These are phyloP conservation scores for Sciurus vulgaris DNA, from an alignment of 2,797 vertebrate species.

Conservation along the genomic window DNA sequence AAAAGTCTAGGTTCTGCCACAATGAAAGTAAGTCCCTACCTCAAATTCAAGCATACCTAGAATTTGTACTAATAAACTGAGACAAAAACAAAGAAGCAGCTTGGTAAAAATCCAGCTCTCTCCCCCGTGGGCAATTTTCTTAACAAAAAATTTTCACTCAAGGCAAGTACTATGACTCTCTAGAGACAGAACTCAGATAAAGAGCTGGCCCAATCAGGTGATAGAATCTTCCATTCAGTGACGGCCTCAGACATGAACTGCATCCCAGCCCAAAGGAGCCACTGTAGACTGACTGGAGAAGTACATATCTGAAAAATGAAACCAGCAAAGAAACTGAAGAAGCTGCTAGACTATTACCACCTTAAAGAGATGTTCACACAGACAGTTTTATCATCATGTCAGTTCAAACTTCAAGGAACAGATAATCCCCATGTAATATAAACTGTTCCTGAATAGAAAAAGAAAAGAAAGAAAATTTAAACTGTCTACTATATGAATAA, in stretches of 20 bases:
- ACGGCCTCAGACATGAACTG: neutral
- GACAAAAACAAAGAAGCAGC: neutral
- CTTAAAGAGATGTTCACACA: constrained; percentile 42
- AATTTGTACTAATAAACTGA: neutral
- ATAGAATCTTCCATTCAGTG: neutral
- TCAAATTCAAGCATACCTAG: neutral
- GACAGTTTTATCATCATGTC: constrained; percentile 64
- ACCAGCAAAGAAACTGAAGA: constrained; percentile 37
- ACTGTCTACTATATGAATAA: constrained; percentile 51
- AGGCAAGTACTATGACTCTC: neutral
- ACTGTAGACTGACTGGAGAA: neutral
- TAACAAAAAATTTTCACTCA: neutral
- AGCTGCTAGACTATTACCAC: constrained; percentile 1
- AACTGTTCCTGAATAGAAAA: constrained; percentile 70
- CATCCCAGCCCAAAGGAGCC: neutral
- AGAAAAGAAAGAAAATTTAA: constrained; percentile 59
- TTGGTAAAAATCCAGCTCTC: neutral
- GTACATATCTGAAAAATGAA: constrained; percentile 52
- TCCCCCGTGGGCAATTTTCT: neutral
- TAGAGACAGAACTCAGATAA: neutral
- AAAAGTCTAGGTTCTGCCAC: neutral
- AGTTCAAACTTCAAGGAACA: constrained; percentile 78
- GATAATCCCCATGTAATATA: constrained; percentile 77
- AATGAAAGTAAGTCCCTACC: neutral
- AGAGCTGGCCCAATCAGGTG: neutral